These are phyloP conservation scores for Drosophila ambigua DNA, from an alignment of 1,140 invertebrate genomes.

Conservation along the genomic window DNA sequence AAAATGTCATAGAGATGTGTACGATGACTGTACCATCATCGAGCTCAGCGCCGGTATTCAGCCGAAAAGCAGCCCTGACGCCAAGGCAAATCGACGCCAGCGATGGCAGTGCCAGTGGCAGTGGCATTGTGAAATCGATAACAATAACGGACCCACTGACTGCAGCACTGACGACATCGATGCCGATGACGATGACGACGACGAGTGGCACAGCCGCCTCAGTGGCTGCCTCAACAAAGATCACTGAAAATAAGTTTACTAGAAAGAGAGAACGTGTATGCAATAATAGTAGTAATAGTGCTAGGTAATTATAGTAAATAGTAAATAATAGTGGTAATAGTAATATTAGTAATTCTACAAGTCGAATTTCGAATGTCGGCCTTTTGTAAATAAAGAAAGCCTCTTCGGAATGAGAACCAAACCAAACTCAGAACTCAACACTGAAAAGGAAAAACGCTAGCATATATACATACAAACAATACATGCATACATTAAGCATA, in stretches of 20 bases:
- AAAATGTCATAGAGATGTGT: constrained; percentile 6
- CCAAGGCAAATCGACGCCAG: constrained; percentile 1
- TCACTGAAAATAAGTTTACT: constrained; percentile 80
- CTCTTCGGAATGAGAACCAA: constrained; percentile 71
- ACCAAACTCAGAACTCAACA: constrained; percentile 4
- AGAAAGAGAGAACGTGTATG: constrained; percentile 83
- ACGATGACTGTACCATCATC: constrained; percentile 27
- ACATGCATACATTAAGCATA: constrained; percentile 6
- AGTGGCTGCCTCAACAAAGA: constrained; percentile 47
- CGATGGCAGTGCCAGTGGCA: constrained; percentile 6
- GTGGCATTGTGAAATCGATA: constrained; percentile 26
- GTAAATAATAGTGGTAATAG: constrained; percentile 62
- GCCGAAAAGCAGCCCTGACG: background rate
- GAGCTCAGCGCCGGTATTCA: constrained; percentile 22
- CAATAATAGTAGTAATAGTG: constrained; percentile 82
- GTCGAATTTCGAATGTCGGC: constrained; percentile 78
- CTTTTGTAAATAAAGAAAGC: constrained; percentile 79
- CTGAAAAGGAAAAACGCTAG: constrained; percentile 71
- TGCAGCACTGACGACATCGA: constrained; percentile 16
- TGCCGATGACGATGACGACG: constrained; percentile 34
- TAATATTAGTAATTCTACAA: constrained; percentile 82
- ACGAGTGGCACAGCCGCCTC: constrained; percentile 17
- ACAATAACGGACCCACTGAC: constrained; percentile 17
- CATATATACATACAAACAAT: constrained; percentile 46
- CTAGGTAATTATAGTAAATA: constrained; percentile 58